phyloP scores from a whole-genome alignment of 1,140 invertebrate species.

The Bombus picipes region DNA sequence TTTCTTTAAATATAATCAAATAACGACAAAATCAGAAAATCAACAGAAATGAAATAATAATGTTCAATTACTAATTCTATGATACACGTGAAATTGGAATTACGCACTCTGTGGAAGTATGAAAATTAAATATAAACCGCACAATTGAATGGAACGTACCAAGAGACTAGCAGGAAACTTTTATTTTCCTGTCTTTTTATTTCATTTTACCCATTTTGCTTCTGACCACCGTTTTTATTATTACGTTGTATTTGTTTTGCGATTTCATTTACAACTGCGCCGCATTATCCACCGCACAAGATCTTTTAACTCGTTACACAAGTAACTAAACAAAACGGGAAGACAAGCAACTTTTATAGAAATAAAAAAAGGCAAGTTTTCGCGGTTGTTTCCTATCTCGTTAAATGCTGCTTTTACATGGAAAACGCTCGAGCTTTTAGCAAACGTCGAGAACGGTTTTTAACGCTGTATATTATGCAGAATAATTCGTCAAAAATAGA shows the following conservation, averaged over 20 bases:
- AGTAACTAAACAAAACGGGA: not conserved
- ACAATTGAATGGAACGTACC: not conserved
- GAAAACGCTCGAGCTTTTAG: not conserved
- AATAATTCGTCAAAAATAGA: not conserved
- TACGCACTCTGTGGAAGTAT: not conserved
- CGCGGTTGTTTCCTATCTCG: constrained; percentile 1
- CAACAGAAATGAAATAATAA: not conserved
- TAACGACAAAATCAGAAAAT: not conserved
- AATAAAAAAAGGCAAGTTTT: not conserved
- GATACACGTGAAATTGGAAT: not conserved
- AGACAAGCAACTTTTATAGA: not conserved
- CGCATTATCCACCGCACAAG: not conserved
- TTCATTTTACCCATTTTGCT: too few relatives aligned
- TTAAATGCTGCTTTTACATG: constrained; percentile 3
- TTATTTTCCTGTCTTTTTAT: not conserved
- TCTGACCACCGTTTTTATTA: not conserved
- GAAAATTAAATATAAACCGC: not conserved
- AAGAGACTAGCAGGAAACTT: not conserved
- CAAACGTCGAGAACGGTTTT: not conserved
- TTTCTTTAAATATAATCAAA: not conserved
- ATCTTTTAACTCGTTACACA: not conserved
- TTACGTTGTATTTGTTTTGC: not conserved
- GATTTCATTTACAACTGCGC: not conserved
- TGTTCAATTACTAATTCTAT: not conserved
- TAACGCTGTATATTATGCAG: not conserved